Conservation (phyloP, 2,113 vertebrate genomes). For the Elephantulus edwardii region DNA sequence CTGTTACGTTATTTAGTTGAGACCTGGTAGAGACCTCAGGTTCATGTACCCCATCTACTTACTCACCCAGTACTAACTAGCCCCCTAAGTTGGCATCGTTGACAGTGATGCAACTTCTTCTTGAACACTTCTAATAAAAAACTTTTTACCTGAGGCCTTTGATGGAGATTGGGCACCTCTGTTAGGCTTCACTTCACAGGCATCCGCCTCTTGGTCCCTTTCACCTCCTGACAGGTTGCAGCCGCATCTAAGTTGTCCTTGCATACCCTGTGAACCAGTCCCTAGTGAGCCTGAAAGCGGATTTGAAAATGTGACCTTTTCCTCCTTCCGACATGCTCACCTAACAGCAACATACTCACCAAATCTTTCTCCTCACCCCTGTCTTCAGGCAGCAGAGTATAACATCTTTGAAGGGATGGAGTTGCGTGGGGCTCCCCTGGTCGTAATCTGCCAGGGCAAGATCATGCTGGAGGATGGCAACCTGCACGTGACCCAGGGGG, state of each 20-base stretch:
- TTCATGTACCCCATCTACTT: neutral
- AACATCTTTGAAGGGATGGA: constrained; percentile 99
- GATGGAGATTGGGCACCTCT: neutral
- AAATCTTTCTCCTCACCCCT: neutral
- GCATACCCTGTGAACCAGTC: neutral
- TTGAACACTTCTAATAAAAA: neutral
- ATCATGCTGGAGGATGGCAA: constrained; percentile 95
- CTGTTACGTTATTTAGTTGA: neutral
- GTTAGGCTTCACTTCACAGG: neutral
- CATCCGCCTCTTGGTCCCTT: neutral
- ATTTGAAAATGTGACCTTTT: neutral
- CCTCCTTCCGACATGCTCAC: fast-evolving
- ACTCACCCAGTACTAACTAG: fast-evolving
- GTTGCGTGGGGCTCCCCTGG: constrained; percentile 91
- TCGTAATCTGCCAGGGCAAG: constrained; percentile 98
- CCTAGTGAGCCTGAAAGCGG: neutral
- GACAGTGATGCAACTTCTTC: neutral
- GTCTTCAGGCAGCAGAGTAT: constrained; percentile 93
- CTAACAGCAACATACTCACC: too few relatives aligned
- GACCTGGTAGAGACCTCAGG: neutral
- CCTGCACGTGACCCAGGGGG: constrained; percentile 91
- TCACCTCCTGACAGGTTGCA: neutral
- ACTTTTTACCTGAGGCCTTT: neutral
- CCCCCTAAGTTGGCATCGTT: neutral
- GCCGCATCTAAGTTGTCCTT: neutral